phyloP scores from a whole-genome alignment of 2,797 vertebrate genomes.

The Microctenopoma steveboyesi region DNA sequence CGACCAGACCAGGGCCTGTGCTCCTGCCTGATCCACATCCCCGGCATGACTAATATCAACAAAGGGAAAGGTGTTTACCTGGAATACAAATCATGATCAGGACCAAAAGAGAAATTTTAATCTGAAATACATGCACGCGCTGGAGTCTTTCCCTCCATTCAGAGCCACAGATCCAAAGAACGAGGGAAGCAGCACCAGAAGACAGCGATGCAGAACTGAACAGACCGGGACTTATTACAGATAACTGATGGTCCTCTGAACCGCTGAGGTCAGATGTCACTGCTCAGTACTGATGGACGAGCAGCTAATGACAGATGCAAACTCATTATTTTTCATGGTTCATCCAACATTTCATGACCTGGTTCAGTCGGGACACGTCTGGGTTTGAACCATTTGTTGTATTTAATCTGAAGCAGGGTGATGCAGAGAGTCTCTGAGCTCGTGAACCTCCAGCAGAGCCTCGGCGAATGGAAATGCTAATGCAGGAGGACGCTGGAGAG shows the following conservation, averaged over 20 bases:
- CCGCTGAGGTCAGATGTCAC: background rate
- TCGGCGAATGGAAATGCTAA: background rate
- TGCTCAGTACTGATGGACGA: too few species aligned
- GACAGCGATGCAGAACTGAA: background rate
- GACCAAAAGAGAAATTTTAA: background rate
- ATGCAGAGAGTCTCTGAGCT: background rate
- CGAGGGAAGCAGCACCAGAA: too few species aligned
- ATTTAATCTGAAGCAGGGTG: background rate
- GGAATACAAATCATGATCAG: slow-evolving; percentile 5
- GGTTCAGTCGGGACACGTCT: background rate
- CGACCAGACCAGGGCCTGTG: background rate
- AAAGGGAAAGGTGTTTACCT: background rate
- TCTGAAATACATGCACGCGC: too few species aligned
- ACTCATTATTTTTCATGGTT: too few species aligned
- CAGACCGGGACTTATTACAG: background rate
- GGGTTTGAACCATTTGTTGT: background rate
- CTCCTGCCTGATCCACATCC: background rate
- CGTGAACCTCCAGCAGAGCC: background rate
- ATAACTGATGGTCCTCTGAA: background rate
- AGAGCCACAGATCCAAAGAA: too few species aligned
- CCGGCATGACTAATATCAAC: background rate
- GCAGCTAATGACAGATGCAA: too few species aligned
- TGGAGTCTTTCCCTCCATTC: too few species aligned
- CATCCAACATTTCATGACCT: background rate
- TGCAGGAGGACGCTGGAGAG: background rate